Base-by-base conservation (phyloP, 2,797 vertebrate genomes). In the Enteromius paludinosus region DNA sequence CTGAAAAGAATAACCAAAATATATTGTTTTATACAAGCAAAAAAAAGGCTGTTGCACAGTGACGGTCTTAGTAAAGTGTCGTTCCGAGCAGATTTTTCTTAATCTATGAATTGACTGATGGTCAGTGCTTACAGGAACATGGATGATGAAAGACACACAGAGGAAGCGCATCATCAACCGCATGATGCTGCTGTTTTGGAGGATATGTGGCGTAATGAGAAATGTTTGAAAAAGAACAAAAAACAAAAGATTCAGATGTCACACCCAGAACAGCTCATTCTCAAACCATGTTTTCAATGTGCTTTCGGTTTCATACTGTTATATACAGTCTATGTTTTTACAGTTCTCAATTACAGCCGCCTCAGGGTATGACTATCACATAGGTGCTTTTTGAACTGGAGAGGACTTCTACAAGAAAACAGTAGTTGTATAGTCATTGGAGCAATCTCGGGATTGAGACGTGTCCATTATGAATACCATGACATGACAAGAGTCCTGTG, bases 1-100 rank as follows among this genome's bases (percentile, higher is more conserved):
- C 98, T 99, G 90, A 54, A 90, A 85, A 79, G 68, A 61, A 86
- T 81, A 52, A 30, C 5, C 59, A 80, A 54, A 83, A 72, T n/a
- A 65, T 18, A 76, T 76, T 83, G 23, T 47, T 85, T 82, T 81
- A 38, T 23, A 25, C 9, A 17, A 62, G 45, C 14, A n/a, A 5
- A 14, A n/a, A 59, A 76, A 7, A 18, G 11, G 1, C 5, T 15
- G 41, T 3, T n/a, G 7, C n/a, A 15, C 28, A 25, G 43, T 23
- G 14, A 56, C 11, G 0, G 20, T 54, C 15, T 74, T 14, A 54
- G 9, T 74, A 54, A 73, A 35, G 9, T 12, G 18, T 23, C 2
- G 4, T 20, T 56, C 20, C 38, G 14, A 35, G 8, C 2, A 14
- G 45, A 15, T 12, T 20, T 23, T 12, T 43, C 10, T 75, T 45